phyloP scores from a whole-genome alignment of 2,797 vertebrate genomes.

The Eupleurogrammus muticus region DNA sequence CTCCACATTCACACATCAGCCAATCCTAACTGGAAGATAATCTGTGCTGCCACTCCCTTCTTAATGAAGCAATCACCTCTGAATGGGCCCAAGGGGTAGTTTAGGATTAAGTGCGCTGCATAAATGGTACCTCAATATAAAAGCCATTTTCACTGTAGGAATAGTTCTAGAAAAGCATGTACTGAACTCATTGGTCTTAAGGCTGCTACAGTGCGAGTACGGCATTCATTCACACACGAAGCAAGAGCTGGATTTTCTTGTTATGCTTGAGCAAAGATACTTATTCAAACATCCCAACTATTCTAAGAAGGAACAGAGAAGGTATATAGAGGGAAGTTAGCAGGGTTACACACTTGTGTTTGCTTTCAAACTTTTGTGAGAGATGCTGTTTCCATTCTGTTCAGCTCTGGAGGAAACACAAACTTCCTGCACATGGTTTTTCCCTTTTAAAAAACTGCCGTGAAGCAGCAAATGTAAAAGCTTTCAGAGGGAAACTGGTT shows the following conservation, averaged over 20 bases:
- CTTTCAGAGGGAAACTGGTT: not conserved
- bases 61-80: conserved; percentile 15
- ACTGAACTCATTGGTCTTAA: not conserved
- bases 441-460: conserved; percentile 1
- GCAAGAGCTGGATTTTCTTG: not conserved
- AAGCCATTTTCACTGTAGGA: not conserved
- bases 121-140: conserved; percentile 26
- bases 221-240: not conserved
- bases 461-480: conserved; percentile 10
- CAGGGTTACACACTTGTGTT: not conserved
- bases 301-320: not conserved
- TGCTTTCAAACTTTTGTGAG: not conserved
- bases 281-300: not conserved
- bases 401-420: not conserved
- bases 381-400: not conserved
- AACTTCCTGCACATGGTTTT: conserved; percentile 19
- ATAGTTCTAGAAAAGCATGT: conserved; percentile 7
- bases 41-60: not conserved
- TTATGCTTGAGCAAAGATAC: conserved; percentile 4
- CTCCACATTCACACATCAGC: conserved; percentile 16
- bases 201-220: not conserved
- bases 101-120: conserved; percentile 27
- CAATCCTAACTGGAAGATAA: conserved; percentile 15
- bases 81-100: conserved; percentile 33
- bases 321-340: conserved; percentile 1